Evolutionary conservation across 2,113 vertebrate species (phyloP).

Genomic region (Toxotes chatareus): DNA sequence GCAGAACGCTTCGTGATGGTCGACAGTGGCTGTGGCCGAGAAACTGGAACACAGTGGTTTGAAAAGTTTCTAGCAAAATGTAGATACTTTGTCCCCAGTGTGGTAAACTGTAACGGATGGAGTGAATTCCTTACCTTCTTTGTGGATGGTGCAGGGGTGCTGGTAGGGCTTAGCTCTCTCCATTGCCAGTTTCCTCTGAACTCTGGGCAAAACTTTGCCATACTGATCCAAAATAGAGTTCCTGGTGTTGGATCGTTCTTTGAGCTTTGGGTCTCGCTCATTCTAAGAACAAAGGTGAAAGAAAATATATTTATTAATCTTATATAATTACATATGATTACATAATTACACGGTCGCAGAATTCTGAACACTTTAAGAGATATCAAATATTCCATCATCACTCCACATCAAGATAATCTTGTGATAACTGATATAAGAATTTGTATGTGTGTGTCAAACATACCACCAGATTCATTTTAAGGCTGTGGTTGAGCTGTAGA

Average conservation of each 20-base stretch:
- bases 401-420: too few relatives aligned
- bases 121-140: slow-evolving; percentile 84
- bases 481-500: slow-evolving; percentile 90
- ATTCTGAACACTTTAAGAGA: not conserved
- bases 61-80: not conserved
- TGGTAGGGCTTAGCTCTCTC: slow-evolving; percentile 91
- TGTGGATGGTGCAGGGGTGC: slow-evolving; percentile 82
- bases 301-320: not conserved
- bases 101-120: not conserved
- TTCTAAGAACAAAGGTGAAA: slow-evolving; percentile 79
- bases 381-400: not conserved
- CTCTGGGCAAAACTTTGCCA: slow-evolving; percentile 90
- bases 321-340: not conserved
- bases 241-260: slow-evolving; percentile 89
- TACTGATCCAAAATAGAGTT: slow-evolving; percentile 93
- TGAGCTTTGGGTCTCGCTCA: slow-evolving; percentile 89
- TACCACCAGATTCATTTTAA: slow-evolving; percentile 89
- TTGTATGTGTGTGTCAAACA: slow-evolving; percentile 15
- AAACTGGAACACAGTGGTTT: slow-evolving; percentile 79
- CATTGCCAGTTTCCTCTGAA: slow-evolving; percentile 91
- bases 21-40: slow-evolving; percentile 92
- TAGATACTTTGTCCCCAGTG: rapidly evolving
- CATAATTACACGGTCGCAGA: not conserved
- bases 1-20: slow-evolving; percentile 86
- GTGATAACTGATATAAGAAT: not conserved